Percentiles rank a stretch among this genome's conserved stretches.
Evolutionary conservation across 2,113 vertebrate species (phyloP).

Genomic region (Pseudonaja textilis): DNA sequence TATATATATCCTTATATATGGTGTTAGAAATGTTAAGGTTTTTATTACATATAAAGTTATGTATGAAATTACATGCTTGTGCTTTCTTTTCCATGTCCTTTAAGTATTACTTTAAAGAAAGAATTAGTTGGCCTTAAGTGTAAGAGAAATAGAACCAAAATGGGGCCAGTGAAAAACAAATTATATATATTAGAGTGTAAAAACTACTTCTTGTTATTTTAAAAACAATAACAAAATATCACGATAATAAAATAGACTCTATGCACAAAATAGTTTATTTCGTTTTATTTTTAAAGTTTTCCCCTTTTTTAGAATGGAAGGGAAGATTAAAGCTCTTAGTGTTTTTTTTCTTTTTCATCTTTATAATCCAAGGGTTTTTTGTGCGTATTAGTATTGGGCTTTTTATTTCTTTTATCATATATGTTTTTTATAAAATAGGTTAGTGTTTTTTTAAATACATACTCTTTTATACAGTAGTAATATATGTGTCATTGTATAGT

Average conservation of each 20-base stretch:
- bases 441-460: background rate
- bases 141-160: background rate
- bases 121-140: background rate
- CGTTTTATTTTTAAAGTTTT: background rate
- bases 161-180: background rate
- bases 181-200: background rate
- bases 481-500: background rate
- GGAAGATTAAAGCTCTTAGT: background rate
- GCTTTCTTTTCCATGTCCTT: background rate
- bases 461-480: background rate
- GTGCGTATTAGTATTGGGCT: background rate
- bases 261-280: background rate
- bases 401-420: background rate
- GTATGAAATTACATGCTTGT: conserved; percentile 40
- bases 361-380: background rate
- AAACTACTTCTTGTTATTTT: background rate
- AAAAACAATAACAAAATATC: background rate
- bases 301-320: background rate
- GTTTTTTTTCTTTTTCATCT: background rate
- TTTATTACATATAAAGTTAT: background rate
- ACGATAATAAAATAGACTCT: background rate
- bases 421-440: background rate
- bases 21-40: background rate
- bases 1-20: conserved; percentile 21
- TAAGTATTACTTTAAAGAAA: background rate